Base-by-base conservation (phyloP, 2,113 vertebrate genomes). In the Chamaea fasciata region DNA sequence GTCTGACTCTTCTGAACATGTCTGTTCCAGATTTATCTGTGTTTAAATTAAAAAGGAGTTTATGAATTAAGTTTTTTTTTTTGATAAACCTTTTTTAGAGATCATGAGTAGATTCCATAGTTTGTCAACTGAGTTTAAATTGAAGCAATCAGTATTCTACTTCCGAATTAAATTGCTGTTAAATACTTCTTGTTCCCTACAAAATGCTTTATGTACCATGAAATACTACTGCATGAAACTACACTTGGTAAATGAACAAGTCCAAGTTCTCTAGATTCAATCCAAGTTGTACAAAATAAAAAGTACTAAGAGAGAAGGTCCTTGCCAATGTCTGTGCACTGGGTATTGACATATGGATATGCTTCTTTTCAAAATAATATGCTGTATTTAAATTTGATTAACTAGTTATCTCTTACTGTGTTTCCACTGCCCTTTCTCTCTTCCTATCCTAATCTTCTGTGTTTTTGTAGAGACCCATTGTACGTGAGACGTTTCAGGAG, bases 1-100 rank as follows among this genome's bases (percentile, higher is more conserved):
- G 0, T 63, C 27, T 53, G 37, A 11, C 19, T 71, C 15, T 42
- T 74, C 28, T 74, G 77, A 70, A 64, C 11, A 1, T 1, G 0
- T 50, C 30, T 77, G 5, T 53, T 91, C 14, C 11, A 60, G 31
- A 17, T 68, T 78, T 18, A 6, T 60, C 5, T 10, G 11, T 63
- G 20, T 62, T 87, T 89, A 56, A 87, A 55, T 87, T 89, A 56
- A 87, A 55, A 82, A 30, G 11, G 22, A 60, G 37, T 64, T 78
- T 59, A n/a, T 68, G 41, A 77, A 41, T 77, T 73, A 70, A 6
- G 35, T n/a, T 52, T 92, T 46, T 65, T 10, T 62, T 57, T 27
- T 27, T 74, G 26, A 73, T 63, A 79, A 27, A 82, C 27, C 47
- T 22, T 5, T n/a, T 74, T 30, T 57, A 83, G 60, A 67, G 68